phyloP scores from a whole-genome alignment of 2,888 invertebrate species.

The Sialis lutaria region DNA sequence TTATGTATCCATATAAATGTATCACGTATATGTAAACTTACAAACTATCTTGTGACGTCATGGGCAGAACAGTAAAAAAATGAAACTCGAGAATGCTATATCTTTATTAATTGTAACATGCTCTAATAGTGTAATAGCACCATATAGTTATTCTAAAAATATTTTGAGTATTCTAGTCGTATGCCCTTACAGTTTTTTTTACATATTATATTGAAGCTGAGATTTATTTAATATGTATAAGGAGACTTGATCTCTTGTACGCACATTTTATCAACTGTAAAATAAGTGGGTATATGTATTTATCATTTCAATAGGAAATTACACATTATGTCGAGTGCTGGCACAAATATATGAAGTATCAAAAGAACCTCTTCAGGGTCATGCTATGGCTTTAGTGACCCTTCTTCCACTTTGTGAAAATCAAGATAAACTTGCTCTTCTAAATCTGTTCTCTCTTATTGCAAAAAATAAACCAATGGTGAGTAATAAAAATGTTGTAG shows the following conservation, averaged over 20 bases:
- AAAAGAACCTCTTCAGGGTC: conserved; percentile 69
- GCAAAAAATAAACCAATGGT: conserved; percentile 65
- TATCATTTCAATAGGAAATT: conserved; percentile 53
- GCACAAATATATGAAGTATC: conserved; percentile 83
- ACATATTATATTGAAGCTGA: not conserved
- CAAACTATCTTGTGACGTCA: too few species aligned
- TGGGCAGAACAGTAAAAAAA: too few species aligned
- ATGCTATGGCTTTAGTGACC: conserved; percentile 65
- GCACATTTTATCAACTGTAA: not conserved
- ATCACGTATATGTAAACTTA: too few species aligned
- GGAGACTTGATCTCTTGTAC: not conserved
- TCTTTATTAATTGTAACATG: too few species aligned
- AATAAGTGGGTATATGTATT: not conserved
- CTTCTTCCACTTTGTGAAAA: conserved; percentile 70
- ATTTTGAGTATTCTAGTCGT: too few species aligned
- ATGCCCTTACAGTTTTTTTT: conserved; percentile 1
- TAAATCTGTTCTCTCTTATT: conserved; percentile 67
- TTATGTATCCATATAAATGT: too few species aligned
- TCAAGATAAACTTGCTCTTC: conserved; percentile 68
- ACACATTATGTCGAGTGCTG: conserved; percentile 69
- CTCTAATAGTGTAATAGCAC: too few species aligned
- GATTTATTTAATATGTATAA: not conserved
- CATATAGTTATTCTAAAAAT: too few species aligned
- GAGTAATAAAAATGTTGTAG: conserved; percentile 15
- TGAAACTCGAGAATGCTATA: too few species aligned